Conservation (phyloP, 2,113 vertebrate species). For the Limanda limanda region DNA sequence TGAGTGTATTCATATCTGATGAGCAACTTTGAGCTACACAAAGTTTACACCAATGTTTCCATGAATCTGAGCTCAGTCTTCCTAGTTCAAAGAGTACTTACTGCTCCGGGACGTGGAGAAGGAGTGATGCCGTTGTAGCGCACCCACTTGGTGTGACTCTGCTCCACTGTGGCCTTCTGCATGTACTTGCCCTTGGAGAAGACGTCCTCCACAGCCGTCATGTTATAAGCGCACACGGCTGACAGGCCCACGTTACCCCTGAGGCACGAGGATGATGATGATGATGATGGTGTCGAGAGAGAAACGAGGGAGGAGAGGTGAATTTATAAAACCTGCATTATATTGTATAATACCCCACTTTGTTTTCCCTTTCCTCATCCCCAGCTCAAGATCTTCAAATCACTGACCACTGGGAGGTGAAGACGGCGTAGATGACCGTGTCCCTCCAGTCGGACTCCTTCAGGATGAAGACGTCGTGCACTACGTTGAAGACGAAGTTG, state of each 20-base stretch:
- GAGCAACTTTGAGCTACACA: background rate
- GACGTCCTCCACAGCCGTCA: conserved; percentile 89
- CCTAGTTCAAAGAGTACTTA: conserved; percentile 75
- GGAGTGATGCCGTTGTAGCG: conserved; percentile 91
- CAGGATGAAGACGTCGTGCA: conserved; percentile 92
- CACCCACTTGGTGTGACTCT: conserved; percentile 97
- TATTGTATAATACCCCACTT: background rate
- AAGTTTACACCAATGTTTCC: background rate
- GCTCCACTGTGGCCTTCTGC: conserved; percentile 95
- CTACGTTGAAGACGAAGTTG: conserved; percentile 95
- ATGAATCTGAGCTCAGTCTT: background rate
- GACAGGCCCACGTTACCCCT: conserved; percentile 96
- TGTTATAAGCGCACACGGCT: conserved; percentile 92
- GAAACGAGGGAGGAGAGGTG: background rate
- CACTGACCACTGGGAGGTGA: conserved; percentile 94
- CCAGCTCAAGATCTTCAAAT: background rate
- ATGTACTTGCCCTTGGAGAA: conserved; percentile 97
- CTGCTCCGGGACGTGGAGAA: conserved; percentile 91
- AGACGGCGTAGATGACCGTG: conserved; percentile 92
- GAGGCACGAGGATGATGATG: conserved; percentile 5
- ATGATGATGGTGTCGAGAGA: background rate
- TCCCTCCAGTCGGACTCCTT: conserved; percentile 84
- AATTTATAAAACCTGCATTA: background rate
- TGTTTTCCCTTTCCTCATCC: background rate
- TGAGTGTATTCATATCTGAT: too few relatives aligned